Evolutionary conservation across 2,797 vertebrate species (phyloP), one percentile per base, ranked within the genome.

Genomic region (Oceanodroma leucorhoa): DNA sequence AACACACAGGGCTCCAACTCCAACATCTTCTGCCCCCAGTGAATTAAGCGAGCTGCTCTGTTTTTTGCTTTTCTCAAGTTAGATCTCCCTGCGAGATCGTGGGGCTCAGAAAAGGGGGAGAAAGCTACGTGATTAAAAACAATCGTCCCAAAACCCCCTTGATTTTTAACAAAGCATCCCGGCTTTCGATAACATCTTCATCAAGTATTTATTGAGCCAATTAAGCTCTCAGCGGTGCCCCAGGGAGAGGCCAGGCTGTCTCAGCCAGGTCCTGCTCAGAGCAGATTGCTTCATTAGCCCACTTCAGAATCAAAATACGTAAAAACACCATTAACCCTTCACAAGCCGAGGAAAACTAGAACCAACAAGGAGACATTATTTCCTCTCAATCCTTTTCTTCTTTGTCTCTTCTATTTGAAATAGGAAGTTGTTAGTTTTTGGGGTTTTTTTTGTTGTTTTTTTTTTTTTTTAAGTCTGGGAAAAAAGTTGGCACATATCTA

Each of bases 251-350:
- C 89, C 81, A 88, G 88, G 90, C 92, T 90, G 94, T 10, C 80
- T 84, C 70, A 84, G 91, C 93, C 94, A 95, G 94, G 93, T 65
- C 87, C 79, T 87, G 89, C 89, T 94, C 78, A 32, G 36, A 94
- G 78, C 89, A 85, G 57, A 91, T 95, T 96, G 95, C 92, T 96
- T 96, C 94, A 97, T 97, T 93, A 94, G 91, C 89, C 93, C 86
- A 87, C 73, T 95, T 64, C 73, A 75, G 69, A 71, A 83, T 24
- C 73, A 62, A 94, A 92, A 88, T 54, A 87, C 67, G 55, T 69
- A 67, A 87, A 88, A 77, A 50, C 62, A 46, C 58, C 6, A 5
- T 94, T 96, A 97, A 96, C 96, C 90, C 91, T 61, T 80, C 75
- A 30, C 30, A 53, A 86, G 9, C 54, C 58, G 48, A 48, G 34